Percentiles rank a stretch among this genome's conserved stretches.
These are phyloP conservation scores for Tringa solitaria DNA, from an alignment of 2,113 vertebrate genomes.

Conservation along the genomic window DNA sequence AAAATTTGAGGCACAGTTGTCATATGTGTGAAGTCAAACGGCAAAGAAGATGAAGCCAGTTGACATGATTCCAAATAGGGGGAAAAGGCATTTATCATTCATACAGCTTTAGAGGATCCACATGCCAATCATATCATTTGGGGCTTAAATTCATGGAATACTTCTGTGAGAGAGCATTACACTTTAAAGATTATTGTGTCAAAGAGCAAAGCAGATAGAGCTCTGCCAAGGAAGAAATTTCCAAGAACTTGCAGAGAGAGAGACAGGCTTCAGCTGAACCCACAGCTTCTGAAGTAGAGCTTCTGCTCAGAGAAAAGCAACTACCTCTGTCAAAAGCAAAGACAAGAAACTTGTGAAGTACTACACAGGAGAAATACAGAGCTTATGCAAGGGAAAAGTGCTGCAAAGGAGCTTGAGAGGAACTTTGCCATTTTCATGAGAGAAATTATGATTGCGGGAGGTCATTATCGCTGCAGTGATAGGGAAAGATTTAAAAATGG, in stretches of 20 bases:
- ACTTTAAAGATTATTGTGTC: neutral
- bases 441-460: neutral
- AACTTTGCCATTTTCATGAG: neutral
- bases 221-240: neutral
- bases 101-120: neutral
- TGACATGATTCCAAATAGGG: neutral
- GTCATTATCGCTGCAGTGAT: neutral
- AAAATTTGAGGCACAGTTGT: neutral
- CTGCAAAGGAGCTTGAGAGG: neutral
- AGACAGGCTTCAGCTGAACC: neutral
- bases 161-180: neutral
- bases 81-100: neutral
- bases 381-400: neutral
- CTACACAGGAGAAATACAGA: neutral
- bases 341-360: neutral
- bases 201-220: neutral
- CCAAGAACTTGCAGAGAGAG: neutral
- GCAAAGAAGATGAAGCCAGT: neutral
- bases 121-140: neutral
- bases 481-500: neutral
- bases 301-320: neutral
- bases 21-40: neutral
- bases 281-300: neutral
- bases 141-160: neutral
- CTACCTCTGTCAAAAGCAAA: neutral